These are phyloP conservation scores for Dryobota labecula DNA, from an alignment of 2,888 invertebrate species.

Conservation along the genomic window DNA sequence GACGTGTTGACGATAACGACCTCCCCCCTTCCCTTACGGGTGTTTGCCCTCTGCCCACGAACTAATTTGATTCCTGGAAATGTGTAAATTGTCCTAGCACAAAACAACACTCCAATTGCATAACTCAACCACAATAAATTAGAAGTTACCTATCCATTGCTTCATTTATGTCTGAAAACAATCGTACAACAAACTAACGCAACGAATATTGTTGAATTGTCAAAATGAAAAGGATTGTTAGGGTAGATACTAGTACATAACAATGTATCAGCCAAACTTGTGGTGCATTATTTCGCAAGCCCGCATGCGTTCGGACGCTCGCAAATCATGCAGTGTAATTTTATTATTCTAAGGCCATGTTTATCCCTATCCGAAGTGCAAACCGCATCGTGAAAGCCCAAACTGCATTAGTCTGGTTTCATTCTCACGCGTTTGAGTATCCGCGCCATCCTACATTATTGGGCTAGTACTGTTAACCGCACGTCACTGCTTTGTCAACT, in stretches of 20 bases:
- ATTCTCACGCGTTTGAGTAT: background rate
- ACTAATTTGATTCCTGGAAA: background rate
- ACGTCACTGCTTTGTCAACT: background rate
- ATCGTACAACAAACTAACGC: background rate
- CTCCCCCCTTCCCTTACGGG: background rate
- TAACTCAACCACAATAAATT: background rate
- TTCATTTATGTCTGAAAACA: background rate
- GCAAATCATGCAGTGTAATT: background rate
- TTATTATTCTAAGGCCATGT: background rate
- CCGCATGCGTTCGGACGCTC: background rate
- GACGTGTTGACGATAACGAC: background rate
- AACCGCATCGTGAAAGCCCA: slow-evolving; percentile 10
- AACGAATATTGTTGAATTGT: background rate
- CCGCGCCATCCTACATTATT: background rate
- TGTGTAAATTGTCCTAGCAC: background rate
- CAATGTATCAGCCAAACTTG: background rate
- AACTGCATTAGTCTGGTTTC: slow-evolving; percentile 2
- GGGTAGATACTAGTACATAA: too few relatives aligned
- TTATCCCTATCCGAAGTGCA: slow-evolving; percentile 2
- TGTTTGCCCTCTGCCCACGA: background rate
- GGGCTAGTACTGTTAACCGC: background rate
- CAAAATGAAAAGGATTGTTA: background rate
- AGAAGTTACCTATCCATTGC: too few relatives aligned
- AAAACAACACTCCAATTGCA: background rate
- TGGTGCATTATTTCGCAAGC: background rate